phyloP scores from a whole-genome alignment of 2,113 vertebrate species.

The Dunckerocampus dactyliophorus region DNA sequence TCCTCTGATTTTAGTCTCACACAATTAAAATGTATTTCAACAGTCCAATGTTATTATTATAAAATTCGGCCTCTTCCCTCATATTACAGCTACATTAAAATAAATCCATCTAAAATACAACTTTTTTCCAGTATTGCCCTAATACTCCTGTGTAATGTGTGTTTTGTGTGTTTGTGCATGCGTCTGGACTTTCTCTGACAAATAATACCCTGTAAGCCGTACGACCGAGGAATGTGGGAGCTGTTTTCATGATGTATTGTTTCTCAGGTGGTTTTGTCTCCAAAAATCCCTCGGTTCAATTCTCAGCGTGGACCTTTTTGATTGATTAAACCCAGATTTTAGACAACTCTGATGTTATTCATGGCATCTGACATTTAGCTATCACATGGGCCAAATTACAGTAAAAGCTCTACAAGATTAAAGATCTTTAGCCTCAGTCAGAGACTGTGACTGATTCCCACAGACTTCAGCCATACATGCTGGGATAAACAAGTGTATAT shows the following conservation, averaged over 20 bases:
- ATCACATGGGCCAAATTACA: constrained; percentile 27
- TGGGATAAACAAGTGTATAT: constrained; percentile 3
- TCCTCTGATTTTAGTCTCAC: too few species aligned
- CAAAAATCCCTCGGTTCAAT: constrained; percentile 25
- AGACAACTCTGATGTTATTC: constrained; percentile 53
- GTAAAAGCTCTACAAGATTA: constrained; percentile 28
- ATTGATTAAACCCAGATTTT: constrained; percentile 31
- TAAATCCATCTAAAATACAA: too few species aligned
- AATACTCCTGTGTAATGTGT: background rate
- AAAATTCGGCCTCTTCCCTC: too few species aligned
- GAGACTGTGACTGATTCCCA: constrained; percentile 9
- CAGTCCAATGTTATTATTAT: too few species aligned
- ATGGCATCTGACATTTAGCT: constrained; percentile 41
- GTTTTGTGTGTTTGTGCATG: constrained; percentile 11
- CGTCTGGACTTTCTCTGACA: constrained; percentile 17
- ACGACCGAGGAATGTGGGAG: background rate
- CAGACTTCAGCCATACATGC: background rate
- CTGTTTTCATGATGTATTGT: constrained; percentile 11
- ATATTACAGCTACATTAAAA: too few species aligned
- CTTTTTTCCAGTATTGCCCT: too few species aligned
- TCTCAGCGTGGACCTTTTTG: constrained; percentile 24
- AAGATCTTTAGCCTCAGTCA: constrained; percentile 34
- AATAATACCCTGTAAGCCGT: constrained; percentile 23
- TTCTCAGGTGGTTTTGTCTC: constrained; percentile 21
- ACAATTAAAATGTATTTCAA: too few species aligned